Base-by-base conservation (phyloP, 2,797 vertebrate species). In the Macroramphosus scolopax region DNA sequence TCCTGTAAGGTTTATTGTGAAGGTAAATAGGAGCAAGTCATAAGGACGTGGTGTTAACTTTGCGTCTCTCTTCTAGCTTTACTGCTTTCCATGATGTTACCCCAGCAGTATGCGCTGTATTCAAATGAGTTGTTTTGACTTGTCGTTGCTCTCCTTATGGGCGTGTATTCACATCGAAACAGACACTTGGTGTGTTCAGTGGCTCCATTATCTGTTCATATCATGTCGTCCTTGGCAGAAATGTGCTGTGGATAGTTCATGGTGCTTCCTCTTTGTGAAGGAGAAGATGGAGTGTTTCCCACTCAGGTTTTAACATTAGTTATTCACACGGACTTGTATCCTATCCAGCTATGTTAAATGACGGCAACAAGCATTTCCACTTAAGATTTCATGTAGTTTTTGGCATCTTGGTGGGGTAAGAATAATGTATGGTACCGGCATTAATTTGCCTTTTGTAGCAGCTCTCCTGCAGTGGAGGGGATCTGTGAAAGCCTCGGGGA, bases 401-500 rank as follows among this genome's bases (percentile, higher is more conserved):
- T 15, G 55, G 38, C 51, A 17, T 57, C 15, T 42, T 26, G 15
- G 14, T 13, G 29, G 41, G 38, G 25, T 32, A 39, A 77, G 54
- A 58, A 53, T 32, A 52, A 35, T 2, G 7, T 26, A 26, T 33
- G 49, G 45, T 32, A 25, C 50, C 2, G 7, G 50, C 51, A 17
- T 56, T 58, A 28, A 56, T 55, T 50, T 67, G 56, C 59, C 44
- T 47, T 77, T 68, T 80, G 70, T 78, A 65, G 65, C 68, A 63
- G 56, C 17, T 30, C 30, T 56, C 49, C 54, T 56, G 62, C 55
- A 41, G 51, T 17, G 35, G 47, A 54, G 66, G 45, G 60, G 52
- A 52, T 77, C 17, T 75, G 74, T 22, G 73, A 65, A 54, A 38
- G 68, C 81, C 75, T 50, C 1, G 22, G 75, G 82, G 80, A 61